Conservation (phyloP, 2,888 invertebrate genomes). For the Cantharis lateralis region DNA sequence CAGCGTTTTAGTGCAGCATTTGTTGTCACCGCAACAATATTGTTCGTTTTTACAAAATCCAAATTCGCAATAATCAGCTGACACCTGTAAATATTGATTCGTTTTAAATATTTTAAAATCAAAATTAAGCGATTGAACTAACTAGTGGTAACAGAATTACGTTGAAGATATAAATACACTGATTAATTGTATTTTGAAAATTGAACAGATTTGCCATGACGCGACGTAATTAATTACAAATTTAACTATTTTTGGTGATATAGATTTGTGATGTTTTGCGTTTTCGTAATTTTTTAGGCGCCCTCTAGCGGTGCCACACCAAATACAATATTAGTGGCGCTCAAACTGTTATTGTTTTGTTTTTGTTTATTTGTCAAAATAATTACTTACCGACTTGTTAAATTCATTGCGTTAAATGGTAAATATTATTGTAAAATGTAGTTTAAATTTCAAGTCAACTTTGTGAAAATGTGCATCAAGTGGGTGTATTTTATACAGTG, state of each 20-base stretch:
- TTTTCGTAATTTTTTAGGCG: background rate
- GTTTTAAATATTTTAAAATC: background rate
- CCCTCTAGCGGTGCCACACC: background rate
- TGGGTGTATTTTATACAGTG: too few species aligned
- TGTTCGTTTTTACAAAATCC: conserved; percentile 47
- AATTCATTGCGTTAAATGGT: too few species aligned
- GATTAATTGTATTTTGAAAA: background rate
- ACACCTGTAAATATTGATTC: conserved; percentile 12
- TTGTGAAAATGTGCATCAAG: too few species aligned
- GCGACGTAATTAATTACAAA: background rate
- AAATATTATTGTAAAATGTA: too few species aligned
- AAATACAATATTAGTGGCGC: background rate
- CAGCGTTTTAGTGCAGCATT: conserved; percentile 47
- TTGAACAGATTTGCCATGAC: background rate
- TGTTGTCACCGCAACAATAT: conserved; percentile 51
- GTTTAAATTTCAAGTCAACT: too few species aligned
- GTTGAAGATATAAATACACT: background rate
- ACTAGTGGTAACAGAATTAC: conserved; percentile 5
- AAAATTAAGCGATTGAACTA: background rate
- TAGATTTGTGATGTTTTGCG: background rate
- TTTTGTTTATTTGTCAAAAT: background rate
- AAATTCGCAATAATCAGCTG: conserved; percentile 47
- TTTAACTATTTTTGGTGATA: background rate
- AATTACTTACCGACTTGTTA: too few species aligned
- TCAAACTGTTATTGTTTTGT: background rate